Evolutionary conservation across 2,113 vertebrate species (phyloP), one percentile per base, ranked within the genome.

Genomic region (Myxocyprinus asiaticus): DNA sequence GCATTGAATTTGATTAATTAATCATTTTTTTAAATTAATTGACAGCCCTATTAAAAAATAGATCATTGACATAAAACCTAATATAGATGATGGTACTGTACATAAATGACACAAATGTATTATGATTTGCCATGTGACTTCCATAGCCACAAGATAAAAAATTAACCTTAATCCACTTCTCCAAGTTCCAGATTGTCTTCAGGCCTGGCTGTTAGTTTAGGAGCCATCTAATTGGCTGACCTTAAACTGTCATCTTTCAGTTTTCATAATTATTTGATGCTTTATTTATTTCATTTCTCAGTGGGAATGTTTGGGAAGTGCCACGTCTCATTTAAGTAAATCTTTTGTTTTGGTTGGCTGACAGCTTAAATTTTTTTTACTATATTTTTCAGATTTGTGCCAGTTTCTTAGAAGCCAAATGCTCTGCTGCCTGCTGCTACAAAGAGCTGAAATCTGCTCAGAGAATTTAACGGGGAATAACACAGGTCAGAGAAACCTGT

Each of bases 141-240:
- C 45, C 12, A 42, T 53, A 9, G 59, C 61, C 56, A 12, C 14
- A 7, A 6, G 43, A 55, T 74, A 53, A 53, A 14, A 64, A 53
- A n/a, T 5, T 4, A 2, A 5, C 55, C 5, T n/a, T n/a, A 56
- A 56, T 56, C 55, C 14, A n/a, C 4, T 12, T 6, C 5, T 15
- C 6, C 51, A 11, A 11, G 14, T 12, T 56, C n/a, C 55, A n/a
- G 12, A 2, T 11, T 43, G 22, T 62, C 5, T 50, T 22, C 70
- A 82, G 68, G 22, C 22, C 22, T 33, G 22, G 22, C 22, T 33
- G 22, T 33, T 33, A 33, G 22, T 33, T 33, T 33, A 33, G 22
- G 22, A 33, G 22, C n/a, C n/a, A n/a, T n/a, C n/a, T n/a, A n/a
- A n/a, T 68, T 82, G 74, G 44, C 56, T 85, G 77, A 74, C 77